Evolutionary conservation across 2,888 invertebrate genomes (phyloP).

Genomic region (Tribolium freemani): DNA sequence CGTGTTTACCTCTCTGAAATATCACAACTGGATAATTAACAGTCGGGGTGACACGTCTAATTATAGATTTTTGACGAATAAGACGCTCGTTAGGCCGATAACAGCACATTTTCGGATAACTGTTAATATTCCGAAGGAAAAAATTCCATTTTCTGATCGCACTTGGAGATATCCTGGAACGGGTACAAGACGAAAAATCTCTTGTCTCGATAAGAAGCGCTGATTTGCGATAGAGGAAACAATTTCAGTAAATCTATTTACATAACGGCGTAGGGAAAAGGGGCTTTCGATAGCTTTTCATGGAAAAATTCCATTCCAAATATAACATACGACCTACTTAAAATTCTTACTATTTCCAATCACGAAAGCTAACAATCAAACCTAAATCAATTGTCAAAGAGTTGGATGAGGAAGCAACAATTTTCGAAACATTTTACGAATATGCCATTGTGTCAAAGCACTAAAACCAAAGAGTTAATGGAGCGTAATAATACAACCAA

Average conservation of each 20-base stretch:
- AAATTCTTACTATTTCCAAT: neutral
- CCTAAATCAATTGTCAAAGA: neutral
- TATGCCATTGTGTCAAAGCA: no score
- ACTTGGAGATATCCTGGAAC: neutral
- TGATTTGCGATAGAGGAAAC: neutral
- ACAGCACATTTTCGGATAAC: neutral
- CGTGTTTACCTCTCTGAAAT: neutral
- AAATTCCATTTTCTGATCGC: neutral
- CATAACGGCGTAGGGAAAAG: neutral
- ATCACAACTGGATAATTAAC: conserved; percentile 25
- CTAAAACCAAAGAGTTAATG: no score
- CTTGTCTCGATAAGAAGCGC: neutral
- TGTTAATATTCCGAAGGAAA: neutral
- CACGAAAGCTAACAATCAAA: neutral
- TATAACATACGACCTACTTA: neutral
- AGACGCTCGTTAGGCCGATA: neutral
- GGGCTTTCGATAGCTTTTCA: neutral
- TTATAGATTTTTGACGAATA: conserved; percentile 5
- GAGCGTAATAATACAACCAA: no score
- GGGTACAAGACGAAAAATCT: neutral
- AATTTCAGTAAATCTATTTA: neutral
- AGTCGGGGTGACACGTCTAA: conserved; percentile 20
- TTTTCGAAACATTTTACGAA: no score
- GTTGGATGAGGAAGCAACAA: no score
- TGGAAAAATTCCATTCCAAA: neutral